Base-by-base conservation (phyloP, 2,888 invertebrate genomes). In the Lithophane socia region DNA sequence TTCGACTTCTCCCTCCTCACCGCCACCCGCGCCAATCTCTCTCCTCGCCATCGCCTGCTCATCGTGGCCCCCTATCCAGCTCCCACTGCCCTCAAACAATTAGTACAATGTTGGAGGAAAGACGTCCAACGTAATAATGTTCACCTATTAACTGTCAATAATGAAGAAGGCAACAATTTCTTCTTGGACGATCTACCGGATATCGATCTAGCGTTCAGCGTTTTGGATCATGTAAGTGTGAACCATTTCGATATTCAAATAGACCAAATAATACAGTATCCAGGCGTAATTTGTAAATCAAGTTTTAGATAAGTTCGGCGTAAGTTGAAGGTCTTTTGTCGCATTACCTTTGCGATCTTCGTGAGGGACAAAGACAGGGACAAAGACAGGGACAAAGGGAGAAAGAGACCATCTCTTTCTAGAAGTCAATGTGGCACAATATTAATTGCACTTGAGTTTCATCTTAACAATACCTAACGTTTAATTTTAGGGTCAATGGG, bases 161-260 rank as follows among this genome's bases (percentile, higher is more conserved):
- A 91, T 65, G 89, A 90, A 69, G 82, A 90, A 49, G 83, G 80
- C 2, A 87, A 87, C 42, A 88, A 90, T 37, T 86, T 90, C 76
- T 76, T 73, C 47, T 71, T 92, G 44, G 90, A 89, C 49, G 84
- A 92, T 68, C 67, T 93, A n/a, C 91, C 93, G 0, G 87, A 92
- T 58, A 77, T 92, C 29, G 88, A 92, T 79, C 83, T 94, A 47
- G 90, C 90, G 1, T 90, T 87, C 67, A 92, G 88, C 56, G 86
- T 92, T n/a, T 73, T 92, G 4, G 77, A 90, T 67, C 83, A 92
- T 72, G 93, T 93, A 85, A 89, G 92, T 86, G 42, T 74, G 2
- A 49, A 37, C 2, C 63, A 37, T 56, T 0, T 49, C 37, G 9
- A 29, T 42, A 56, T 77, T n/a, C 13, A 60, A 47, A 58, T 24